These are phyloP conservation scores for Knipowitschia caucasica DNA, from an alignment of 2,797 vertebrate species.

Conservation along the genomic window DNA sequence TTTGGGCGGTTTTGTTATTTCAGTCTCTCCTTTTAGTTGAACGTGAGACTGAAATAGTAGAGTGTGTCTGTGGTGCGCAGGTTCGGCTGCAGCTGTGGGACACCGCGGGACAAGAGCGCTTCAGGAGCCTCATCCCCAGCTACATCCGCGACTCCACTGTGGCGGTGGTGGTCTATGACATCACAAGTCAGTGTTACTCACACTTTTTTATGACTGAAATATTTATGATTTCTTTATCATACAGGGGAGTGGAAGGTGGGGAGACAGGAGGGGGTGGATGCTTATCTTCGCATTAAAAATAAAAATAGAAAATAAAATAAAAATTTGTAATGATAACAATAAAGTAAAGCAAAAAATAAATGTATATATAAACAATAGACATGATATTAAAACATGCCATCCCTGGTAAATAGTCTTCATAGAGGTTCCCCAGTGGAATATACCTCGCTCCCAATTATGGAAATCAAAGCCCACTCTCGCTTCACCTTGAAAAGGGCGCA, in stretches of 20 bases:
- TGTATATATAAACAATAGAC: background rate
- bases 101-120: conserved; percentile 88
- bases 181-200: conserved; percentile 82
- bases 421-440: conserved; percentile 13
- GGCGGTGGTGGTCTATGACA: conserved; percentile 91
- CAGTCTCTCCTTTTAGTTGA: background rate
- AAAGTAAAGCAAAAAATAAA: background rate
- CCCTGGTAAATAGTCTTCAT: background rate
- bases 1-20: no score
- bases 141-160: conserved; percentile 92
- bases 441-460: conserved; percentile 29
- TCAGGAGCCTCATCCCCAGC: conserved; percentile 90
- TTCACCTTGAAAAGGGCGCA: conserved; percentile 44
- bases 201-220: no score
- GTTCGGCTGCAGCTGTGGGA: conserved; percentile 93
- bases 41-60: background rate
- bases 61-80: conserved; percentile 70
- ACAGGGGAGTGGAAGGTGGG: no score
- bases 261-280: no score
- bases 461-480: conserved; percentile 9
- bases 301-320: no score
- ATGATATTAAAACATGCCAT: no score
- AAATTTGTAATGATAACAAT: no score
- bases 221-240: no score
- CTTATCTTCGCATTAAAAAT: no score